A percentile compares a stretch with the other conserved stretches of the same genome.
These are phyloP conservation scores for Chaetophractus vellerosus DNA, from an alignment of 2,797 vertebrate genomes.

Conservation along the genomic window DNA sequence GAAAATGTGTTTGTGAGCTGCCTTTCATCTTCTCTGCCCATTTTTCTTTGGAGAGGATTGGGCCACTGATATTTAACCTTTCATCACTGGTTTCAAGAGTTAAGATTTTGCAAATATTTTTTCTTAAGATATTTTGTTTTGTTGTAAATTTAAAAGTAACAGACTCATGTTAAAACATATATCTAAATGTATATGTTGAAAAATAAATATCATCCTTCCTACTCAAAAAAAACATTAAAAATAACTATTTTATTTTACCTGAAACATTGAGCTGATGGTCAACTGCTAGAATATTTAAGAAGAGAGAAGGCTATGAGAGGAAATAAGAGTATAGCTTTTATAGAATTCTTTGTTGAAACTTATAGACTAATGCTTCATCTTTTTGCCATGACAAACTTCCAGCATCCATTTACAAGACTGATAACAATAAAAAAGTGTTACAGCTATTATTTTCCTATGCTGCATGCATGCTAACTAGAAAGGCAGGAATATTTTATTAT, in stretches of 20 bases:
- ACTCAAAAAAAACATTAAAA: background rate
- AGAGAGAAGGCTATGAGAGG: background rate
- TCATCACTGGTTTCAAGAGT: background rate
- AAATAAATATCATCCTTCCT: background rate
- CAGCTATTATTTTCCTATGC: background rate
- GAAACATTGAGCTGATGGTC: background rate
- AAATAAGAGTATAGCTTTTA: background rate
- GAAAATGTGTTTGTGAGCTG: background rate
- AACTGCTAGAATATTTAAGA: background rate
- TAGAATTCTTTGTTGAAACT: background rate
- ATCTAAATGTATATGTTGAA: background rate
- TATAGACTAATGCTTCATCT: background rate
- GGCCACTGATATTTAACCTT: background rate
- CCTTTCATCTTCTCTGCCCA: background rate
- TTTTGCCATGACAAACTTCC: background rate
- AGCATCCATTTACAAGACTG: background rate
- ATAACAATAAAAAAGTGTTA: background rate
- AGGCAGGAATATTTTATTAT: background rate
- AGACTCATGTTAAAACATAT: background rate
- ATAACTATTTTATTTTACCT: background rate
- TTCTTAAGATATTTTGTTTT: background rate
- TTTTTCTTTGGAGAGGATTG: background rate
- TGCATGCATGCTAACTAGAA: background rate
- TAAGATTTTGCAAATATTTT: conserved; percentile 8
- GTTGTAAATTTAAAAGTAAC: conserved; percentile 34